Percentiles rank a stretch among this genome's conserved stretches.
These are phyloP conservation scores for Tragelaphus scriptus DNA, from an alignment of 2,113 vertebrate species.

Conservation along the genomic window DNA sequence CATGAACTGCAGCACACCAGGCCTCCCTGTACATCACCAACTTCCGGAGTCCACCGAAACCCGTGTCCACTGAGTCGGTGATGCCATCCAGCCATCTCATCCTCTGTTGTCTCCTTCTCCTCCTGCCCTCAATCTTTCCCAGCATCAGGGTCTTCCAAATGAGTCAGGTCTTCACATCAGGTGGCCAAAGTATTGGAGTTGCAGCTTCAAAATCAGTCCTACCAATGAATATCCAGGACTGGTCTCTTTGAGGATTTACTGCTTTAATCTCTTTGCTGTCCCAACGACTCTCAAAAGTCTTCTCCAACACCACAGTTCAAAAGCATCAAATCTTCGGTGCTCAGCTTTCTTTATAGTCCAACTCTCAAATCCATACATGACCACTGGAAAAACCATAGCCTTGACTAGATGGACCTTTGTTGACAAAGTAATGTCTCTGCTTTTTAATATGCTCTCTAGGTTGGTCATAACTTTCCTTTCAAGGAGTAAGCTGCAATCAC, in stretches of 20 bases:
- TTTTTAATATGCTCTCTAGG: neutral
- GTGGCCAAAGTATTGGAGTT: neutral
- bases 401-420: neutral
- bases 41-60: rapidly evolving
- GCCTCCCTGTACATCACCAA: neutral
- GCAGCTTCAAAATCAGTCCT: neutral
- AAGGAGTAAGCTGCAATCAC: neutral
- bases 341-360: neutral
- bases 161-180: neutral
- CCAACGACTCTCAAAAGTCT: neutral
- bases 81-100: neutral
- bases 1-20: rapidly evolving
- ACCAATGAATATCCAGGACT: neutral
- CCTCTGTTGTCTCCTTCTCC: neutral
- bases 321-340: neutral
- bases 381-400: neutral
- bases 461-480: neutral
- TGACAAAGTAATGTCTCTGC: neutral
- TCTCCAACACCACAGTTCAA: neutral
- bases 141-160: neutral
- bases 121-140: neutral
- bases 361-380: neutral
- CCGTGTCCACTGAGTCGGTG: neutral
- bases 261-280: neutral
- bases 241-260: neutral